Conservation (phyloP, 1,140 invertebrate genomes). For the Tetramorium simillimum region DNA sequence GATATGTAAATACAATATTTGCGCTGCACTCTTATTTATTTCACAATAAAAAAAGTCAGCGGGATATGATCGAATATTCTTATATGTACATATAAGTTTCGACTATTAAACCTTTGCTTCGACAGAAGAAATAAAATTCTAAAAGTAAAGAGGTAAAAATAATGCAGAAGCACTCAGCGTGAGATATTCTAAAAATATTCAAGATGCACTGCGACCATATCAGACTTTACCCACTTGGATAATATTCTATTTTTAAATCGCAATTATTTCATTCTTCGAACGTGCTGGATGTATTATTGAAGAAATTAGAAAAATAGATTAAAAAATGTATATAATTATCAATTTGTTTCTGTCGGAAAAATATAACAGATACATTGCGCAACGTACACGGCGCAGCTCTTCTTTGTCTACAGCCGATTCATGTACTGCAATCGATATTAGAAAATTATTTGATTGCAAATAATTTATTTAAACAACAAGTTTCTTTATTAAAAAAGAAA, state of each 20-base stretch:
- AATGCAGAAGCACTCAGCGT: not conserved
- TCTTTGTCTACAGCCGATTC: constrained; percentile 23
- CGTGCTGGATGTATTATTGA: not conserved
- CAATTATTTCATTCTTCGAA: not conserved
- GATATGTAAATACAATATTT: not conserved
- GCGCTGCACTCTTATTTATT: not conserved
- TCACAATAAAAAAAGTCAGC: not conserved
- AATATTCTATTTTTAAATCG: constrained; percentile 6
- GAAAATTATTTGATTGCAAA: not conserved
- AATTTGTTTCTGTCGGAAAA: not conserved
- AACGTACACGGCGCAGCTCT: not conserved
- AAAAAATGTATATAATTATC: not conserved
- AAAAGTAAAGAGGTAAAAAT: constrained; percentile 37
- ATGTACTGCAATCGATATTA: not conserved
- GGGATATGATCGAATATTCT: not conserved
- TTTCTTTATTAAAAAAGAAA: not conserved
- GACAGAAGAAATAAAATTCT: not conserved
- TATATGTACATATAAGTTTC: not conserved
- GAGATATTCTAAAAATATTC: not conserved
- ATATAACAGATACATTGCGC: not conserved
- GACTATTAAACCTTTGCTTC: not conserved
- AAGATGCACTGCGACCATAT: not conserved
- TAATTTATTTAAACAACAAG: not conserved
- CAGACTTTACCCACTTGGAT: not conserved
- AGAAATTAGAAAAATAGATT: not conserved